Evolutionary conservation across 2,113 vertebrate species (phyloP).

Genomic region (Okapia johnstoni): DNA sequence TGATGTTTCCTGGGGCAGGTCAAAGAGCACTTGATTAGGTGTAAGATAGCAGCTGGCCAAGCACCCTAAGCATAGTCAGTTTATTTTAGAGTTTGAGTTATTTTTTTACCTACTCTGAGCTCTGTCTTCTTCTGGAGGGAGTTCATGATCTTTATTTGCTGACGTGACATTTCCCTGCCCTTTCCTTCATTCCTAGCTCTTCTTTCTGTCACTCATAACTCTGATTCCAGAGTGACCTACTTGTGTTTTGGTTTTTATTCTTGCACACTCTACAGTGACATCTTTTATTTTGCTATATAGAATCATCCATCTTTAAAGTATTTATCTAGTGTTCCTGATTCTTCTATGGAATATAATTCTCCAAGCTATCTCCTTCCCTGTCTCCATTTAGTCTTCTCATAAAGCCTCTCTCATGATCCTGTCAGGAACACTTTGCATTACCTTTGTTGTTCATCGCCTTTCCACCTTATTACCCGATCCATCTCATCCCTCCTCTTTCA

Average conservation of each 20-base stretch:
- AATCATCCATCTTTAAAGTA: conserved; percentile 48
- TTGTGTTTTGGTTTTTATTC: conserved; percentile 64
- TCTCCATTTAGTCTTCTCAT: background rate
- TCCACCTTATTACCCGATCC: background rate
- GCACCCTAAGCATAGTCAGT: conserved; percentile 24
- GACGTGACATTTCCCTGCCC: conserved; percentile 75
- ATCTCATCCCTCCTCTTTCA: background rate
- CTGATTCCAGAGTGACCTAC: conserved; percentile 68
- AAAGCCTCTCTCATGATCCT: background rate
- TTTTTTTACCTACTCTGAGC: conserved; percentile 71
- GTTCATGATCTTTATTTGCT: conserved; percentile 68
- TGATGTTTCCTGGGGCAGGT: background rate
- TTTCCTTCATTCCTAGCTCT: conserved; percentile 68
- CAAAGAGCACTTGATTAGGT: conserved; percentile 21
- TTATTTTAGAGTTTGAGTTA: conserved; percentile 67
- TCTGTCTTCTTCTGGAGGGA: conserved; percentile 69
- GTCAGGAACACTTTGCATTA: background rate
- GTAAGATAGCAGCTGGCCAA: conserved; percentile 31
- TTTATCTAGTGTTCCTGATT: background rate
- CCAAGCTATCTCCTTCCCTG: background rate
- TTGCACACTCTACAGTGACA: conserved; percentile 54
- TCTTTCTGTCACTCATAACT: conserved; percentile 67
- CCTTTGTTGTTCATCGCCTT: background rate
- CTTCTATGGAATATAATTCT: background rate
- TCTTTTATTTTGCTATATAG: conserved; percentile 55